Base-by-base conservation (phyloP, 2,113 vertebrate species). In the Tyto alba region DNA sequence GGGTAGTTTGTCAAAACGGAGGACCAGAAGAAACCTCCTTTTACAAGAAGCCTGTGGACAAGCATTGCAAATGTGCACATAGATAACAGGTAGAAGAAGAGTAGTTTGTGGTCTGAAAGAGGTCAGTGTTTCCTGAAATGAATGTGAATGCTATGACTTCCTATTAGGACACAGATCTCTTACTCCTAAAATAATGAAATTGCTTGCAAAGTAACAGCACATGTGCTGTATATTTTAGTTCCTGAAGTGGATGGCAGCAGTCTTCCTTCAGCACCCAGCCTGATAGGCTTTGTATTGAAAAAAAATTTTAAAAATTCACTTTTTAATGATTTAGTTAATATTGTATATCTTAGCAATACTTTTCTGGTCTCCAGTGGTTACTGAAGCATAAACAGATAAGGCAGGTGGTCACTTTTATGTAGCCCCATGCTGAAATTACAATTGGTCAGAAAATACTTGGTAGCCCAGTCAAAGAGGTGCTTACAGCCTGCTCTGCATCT, bases 91-190 rank as follows among this genome's bases (percentile, higher is more conserved):
- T 85, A 59, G 73, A 96, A 81, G 87, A 76, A 84, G 68, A 91
- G 74, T 52, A 78, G 72, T 72, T 77, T 64, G 55, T 92, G 63
- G 26, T 82, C 86, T 92, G 80, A 55, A 86, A 92, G 88, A 96
- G 56, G 34, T 36, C 87, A 97, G 87, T 88, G 69, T 95, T 95
- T 90, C 91, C 94, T 84, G 77, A 97, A 93, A 91, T 85, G 72
- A 97, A 97, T 97, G 96, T 97, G 97, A 97, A 95, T 95, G 87
- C 92, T 97, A 30, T 95, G 94, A 96, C 95, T 97, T 96, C 90
- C 92, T 93, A 53, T 10, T 82, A 93, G 75, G 79, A 78, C 56
- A 88, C 63, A 75, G 73, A 81, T 81, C 60, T 93, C 77, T 90
- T 92, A 85, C 78, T 94, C 90, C 88, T 77, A 48, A 78, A 94